Percentiles rank a stretch among this genome's conserved stretches.
phyloP scores from a whole-genome alignment of 2,888 invertebrate genomes.

The Lordiphosa fenestrarum region DNA sequence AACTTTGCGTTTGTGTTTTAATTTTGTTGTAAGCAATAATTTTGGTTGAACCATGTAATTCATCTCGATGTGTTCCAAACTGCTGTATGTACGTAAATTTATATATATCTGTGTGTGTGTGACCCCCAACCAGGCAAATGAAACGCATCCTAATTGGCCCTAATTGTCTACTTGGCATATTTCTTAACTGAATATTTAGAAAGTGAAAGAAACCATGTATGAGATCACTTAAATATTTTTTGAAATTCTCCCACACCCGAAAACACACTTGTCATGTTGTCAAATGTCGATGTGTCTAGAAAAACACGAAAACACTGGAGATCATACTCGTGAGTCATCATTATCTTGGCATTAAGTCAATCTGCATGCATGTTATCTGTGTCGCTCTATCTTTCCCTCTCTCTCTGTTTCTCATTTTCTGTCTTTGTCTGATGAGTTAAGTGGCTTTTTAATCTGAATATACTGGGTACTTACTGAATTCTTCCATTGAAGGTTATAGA shows the following conservation, averaged over 20 bases:
- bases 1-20: constrained; percentile 16
- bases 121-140: constrained; percentile 22
- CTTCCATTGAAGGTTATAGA: not conserved
- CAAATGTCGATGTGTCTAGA: constrained; percentile 64
- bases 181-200: constrained; percentile 65
- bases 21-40: constrained; percentile 33
- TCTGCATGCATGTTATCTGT: constrained; percentile 7
- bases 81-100: constrained; percentile 3
- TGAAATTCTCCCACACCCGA: constrained; percentile 33
- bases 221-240: constrained; percentile 33
- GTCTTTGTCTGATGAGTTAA: constrained; percentile 29
- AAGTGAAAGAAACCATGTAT: constrained; percentile 37
- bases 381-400: constrained; percentile 11
- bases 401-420: not conserved
- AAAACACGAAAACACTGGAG: constrained; percentile 59
- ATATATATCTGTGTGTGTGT: constrained; percentile 2
- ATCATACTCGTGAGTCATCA: constrained; percentile 69
- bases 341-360: constrained; percentile 22
- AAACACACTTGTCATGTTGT: constrained; percentile 37
- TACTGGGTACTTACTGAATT: constrained; percentile 23
- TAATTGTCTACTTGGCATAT: constrained; percentile 25
- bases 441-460: constrained; percentile 24
- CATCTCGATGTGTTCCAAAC: constrained; percentile 35
- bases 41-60: constrained; percentile 35
- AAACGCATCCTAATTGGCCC: constrained; percentile 8